A percentile compares a stretch with the other conserved stretches of the same genome.
phyloP scores from a whole-genome alignment of 2,797 vertebrate genomes.

The Scarus forsteni region DNA sequence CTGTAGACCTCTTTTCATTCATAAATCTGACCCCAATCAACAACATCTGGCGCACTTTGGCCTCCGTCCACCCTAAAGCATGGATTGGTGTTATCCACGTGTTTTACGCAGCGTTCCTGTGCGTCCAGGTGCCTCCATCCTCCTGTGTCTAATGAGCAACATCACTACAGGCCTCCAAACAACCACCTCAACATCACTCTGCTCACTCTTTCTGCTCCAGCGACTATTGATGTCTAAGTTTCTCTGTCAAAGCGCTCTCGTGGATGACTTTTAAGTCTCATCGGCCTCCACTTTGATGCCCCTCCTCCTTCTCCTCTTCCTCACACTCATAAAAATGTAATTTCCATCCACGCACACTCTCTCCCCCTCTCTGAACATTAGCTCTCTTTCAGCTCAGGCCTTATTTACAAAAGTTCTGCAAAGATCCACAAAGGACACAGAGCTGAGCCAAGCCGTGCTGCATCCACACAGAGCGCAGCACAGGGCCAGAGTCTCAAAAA shows the following conservation, averaged over 20 bases:
- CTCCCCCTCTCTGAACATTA: constrained; percentile 89
- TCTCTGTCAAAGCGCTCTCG: constrained; percentile 79
- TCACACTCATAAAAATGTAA: constrained; percentile 72
- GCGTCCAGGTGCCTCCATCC: constrained; percentile 41
- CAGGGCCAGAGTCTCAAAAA: not conserved
- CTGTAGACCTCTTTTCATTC: not conserved
- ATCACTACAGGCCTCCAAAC: constrained; percentile 48
- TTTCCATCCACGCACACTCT: constrained; percentile 80
- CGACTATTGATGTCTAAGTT: constrained; percentile 79
- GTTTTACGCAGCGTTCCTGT: constrained; percentile 4
- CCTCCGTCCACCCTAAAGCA: constrained; percentile 29
- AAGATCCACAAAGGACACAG: constrained; percentile 83
- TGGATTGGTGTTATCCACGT: not conserved
- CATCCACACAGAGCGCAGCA: constrained; percentile 66
- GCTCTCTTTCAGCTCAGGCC: constrained; percentile 89
- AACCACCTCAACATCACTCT: constrained; percentile 41
- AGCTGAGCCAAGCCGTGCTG: constrained; percentile 76
- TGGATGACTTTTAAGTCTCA: constrained; percentile 86
- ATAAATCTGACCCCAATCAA: not conserved
- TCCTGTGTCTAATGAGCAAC: constrained; percentile 7
- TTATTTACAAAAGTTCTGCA: constrained; percentile 87
- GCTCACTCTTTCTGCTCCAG: constrained; percentile 29
- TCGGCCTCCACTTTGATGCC: constrained; percentile 80
- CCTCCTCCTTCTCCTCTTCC: constrained; percentile 36
- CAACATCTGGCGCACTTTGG: not conserved